phyloP scores from a whole-genome alignment of 2,888 invertebrate genomes.

The Dusona sp. region DNA sequence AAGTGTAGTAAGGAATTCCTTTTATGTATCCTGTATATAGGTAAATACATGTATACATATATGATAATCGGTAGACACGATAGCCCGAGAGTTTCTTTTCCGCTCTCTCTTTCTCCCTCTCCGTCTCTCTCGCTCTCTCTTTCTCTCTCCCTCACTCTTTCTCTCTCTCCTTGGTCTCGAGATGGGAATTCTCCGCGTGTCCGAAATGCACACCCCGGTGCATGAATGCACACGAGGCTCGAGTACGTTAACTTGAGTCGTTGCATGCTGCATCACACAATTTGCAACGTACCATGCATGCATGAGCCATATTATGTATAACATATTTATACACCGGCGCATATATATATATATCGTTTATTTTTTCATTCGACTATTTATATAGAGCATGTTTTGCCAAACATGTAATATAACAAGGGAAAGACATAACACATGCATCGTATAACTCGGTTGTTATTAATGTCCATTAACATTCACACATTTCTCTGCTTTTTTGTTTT shows the following conservation, averaged over 20 bases:
- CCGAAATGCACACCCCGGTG: conserved; percentile 58
- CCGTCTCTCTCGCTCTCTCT: conserved; percentile 2
- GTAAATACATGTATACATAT: background rate
- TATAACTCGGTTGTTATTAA: conserved; percentile 38
- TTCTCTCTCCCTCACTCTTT: background rate
- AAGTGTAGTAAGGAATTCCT: conserved; percentile 8
- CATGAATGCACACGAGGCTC: conserved; percentile 59
- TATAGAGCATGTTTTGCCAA: background rate
- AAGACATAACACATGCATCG: conserved; percentile 51
- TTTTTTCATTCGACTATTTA: background rate
- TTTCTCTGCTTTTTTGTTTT: background rate
- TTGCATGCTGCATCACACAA: conserved; percentile 53
- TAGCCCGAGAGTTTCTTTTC: conserved; percentile 50
- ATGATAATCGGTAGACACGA: conserved; percentile 31
- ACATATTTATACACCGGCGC: background rate
- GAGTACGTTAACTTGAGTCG: conserved; percentile 50
- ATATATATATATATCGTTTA: background rate
- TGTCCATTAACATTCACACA: background rate
- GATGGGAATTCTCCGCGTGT: conserved; percentile 63
- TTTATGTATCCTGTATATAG: background rate
- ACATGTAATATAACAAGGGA: conserved; percentile 14
- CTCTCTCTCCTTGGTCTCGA: conserved; percentile 4
- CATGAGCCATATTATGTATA: conserved; percentile 23
- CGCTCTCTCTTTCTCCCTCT: conserved; percentile 30
- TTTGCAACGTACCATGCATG: conserved; percentile 47